Percentiles rank a stretch among this genome's conserved stretches.
phyloP scores from a whole-genome alignment of 2,888 invertebrate species.

The Cryptus armator region DNA sequence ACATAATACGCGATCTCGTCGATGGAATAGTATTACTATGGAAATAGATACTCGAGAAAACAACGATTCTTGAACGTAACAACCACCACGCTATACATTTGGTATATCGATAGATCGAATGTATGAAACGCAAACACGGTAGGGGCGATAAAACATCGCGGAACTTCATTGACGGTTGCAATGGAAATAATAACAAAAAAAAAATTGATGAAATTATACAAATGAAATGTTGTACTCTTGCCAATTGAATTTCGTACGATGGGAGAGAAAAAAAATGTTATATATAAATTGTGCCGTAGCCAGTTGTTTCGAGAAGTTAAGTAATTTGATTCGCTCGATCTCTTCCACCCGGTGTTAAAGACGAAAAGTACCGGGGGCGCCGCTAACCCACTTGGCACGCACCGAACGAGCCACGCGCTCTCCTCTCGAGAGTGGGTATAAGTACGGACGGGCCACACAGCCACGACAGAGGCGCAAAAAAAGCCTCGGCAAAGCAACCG shows the following conservation, averaged over 20 bases:
- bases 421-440: conserved; percentile 19
- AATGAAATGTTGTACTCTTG: neutral
- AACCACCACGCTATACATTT: neutral
- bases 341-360: neutral
- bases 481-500: neutral
- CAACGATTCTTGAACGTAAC: neutral
- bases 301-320: conserved; percentile 9
- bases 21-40: conserved; percentile 50
- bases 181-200: neutral
- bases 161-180: neutral
- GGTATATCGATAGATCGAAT: conserved; percentile 11
- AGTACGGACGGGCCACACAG: neutral
- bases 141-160: neutral
- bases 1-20: conserved; percentile 69
- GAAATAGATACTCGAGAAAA: conserved; percentile 9
- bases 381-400: conserved; percentile 75
- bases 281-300: neutral
- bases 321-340: conserved; percentile 42
- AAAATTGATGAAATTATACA: neutral
- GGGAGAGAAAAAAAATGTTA: neutral
- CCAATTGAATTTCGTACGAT: conserved; percentile 1
- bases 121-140: neutral
- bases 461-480: neutral
- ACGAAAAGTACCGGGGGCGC: conserved; percentile 54
- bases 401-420: conserved; percentile 60